Base-by-base conservation (phyloP, 2,113 vertebrate genomes). In the Lathamus discolor region DNA sequence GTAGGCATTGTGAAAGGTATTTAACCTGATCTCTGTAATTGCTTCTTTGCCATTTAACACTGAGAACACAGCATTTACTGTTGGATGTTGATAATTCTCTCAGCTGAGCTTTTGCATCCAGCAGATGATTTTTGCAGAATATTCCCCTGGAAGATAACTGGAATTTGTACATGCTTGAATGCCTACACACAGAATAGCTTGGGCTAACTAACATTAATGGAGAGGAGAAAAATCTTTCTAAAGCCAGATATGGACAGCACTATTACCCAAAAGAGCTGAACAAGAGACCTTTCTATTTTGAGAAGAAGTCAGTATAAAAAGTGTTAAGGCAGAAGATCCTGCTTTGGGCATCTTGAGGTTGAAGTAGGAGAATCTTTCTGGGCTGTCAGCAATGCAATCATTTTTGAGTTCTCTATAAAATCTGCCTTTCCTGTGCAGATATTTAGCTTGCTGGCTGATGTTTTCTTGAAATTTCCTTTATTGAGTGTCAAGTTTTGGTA, bases 11-110 rank as follows among this genome's bases (percentile, higher is more conserved):
- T 63, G 83, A 31, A 46, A 81, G 6, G 51, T 64, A 15, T 89
- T 94, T 89, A 89, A 91, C 55, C 61, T 91, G 66, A 49, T 73
- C 28, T 31, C 13, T 62, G 39, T 43, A 86, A 94, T 86, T 88
- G 13, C 23, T 51, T 63, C 46, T 29, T 37, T 86, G 68, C 76
- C 43, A 64, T 78, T 96, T 93, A 83, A 23, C 27, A 4, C 55
- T 11, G 31, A 73, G 37, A 68, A 69, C 49, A 13, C 44, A 84
- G 41, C 81, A 11, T 37, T 92, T 89, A 5, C 78, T 31, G 48
- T n/a, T 54, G 31, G 35, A 10, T 88, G 68, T 39, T 74, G 49
- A 19, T 55, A 70, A 77, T 67, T 86, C 88, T 77, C 41, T 44
- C 33, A 7, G 72, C 51, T 74, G 64, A 93, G 44, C 33, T 74